Evolutionary conservation across 2,113 vertebrate genomes (phyloP), one percentile per base, ranked within the genome.

Genomic region (Pomatostomus ruficeps): DNA sequence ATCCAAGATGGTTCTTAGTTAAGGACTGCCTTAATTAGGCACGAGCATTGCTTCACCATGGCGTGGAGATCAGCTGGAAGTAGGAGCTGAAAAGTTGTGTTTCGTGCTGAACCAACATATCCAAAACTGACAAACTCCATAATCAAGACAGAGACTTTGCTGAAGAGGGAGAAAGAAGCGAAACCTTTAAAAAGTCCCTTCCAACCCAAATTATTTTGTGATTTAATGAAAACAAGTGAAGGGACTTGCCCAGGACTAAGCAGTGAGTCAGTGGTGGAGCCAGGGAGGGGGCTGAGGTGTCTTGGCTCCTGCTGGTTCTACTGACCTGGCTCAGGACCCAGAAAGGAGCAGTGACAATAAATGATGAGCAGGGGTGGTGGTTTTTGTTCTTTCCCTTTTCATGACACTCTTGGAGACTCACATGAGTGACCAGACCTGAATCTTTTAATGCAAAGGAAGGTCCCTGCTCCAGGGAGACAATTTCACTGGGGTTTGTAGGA

Each of bases 31-130:
- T 29, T 36, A 35, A 59, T 49, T 45, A 46, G 11, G 31, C 13
- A 31, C 0, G 0, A 48, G 11, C 33, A 9, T 15, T 70, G 5
- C 8, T 66, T 77, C 23, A 58, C 4, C 25, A 1, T 29, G 66
- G 31, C 24, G 12, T 7, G 40, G 45, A 22, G 22, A 54, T 71
- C 61, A 33, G 17, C 13, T 70, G 43, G 29, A 82, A 70, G 31
- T 2, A 40, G 45, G 12, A 76, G 16, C 8, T 28, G 36, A 42
- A 36, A 1, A 1, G 15, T 28, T 71, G 9, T 67, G 40, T 66
- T 85, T 45, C 40, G 14, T 36, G 55, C 54, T 84, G 77, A 31
- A 43, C 21, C 46, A 92, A 49, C 25, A 13, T 5, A 61, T 43
- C 3, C 17, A 12, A 63, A 77, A 29, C 5, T 59, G 58, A 4